Percentiles rank a stretch among this genome's conserved stretches.
Conservation (phyloP, 2,888 invertebrate species). For the Agonum fuliginosum region DNA sequence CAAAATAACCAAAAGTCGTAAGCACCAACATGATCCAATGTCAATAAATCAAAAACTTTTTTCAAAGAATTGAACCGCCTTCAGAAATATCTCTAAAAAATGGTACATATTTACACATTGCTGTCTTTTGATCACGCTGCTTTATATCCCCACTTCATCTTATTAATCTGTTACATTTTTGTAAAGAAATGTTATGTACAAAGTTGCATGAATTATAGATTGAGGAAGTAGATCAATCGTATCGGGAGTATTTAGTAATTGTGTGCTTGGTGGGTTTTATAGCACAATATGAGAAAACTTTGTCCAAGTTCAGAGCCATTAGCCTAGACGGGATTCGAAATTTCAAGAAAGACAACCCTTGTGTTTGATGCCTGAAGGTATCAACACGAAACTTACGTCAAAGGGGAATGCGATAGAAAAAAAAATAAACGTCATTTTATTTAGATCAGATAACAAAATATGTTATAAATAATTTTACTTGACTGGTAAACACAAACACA, state of each 20-base stretch:
- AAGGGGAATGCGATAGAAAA: too few relatives aligned
- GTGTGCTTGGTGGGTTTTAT: constrained; percentile 30
- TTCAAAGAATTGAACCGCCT: too few relatives aligned
- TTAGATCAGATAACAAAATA: too few relatives aligned
- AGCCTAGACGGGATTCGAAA: constrained; percentile 31
- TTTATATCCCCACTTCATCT: not conserved
- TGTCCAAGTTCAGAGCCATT: constrained; percentile 30
- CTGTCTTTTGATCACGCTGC: too few relatives aligned
- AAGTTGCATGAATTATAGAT: constrained; percentile 47
- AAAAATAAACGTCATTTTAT: too few relatives aligned
- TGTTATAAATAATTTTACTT: too few relatives aligned
- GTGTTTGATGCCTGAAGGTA: not conserved
- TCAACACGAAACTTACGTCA: not conserved
- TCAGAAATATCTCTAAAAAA: too few relatives aligned
- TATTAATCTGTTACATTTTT: constrained; percentile 40
- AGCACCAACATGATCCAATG: too few relatives aligned
- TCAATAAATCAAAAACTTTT: too few relatives aligned
- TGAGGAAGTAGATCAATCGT: constrained; percentile 32
- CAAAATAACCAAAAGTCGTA: too few relatives aligned
- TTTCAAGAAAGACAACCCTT: constrained; percentile 10
- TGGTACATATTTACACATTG: too few relatives aligned
- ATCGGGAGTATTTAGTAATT: constrained; percentile 46
- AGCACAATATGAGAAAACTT: constrained; percentile 38
- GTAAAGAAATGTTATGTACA: constrained; percentile 43
- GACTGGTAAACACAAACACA: too few relatives aligned